These are phyloP conservation scores for Netelia virgata DNA, from an alignment of 2,888 invertebrate species.

Conservation along the genomic window DNA sequence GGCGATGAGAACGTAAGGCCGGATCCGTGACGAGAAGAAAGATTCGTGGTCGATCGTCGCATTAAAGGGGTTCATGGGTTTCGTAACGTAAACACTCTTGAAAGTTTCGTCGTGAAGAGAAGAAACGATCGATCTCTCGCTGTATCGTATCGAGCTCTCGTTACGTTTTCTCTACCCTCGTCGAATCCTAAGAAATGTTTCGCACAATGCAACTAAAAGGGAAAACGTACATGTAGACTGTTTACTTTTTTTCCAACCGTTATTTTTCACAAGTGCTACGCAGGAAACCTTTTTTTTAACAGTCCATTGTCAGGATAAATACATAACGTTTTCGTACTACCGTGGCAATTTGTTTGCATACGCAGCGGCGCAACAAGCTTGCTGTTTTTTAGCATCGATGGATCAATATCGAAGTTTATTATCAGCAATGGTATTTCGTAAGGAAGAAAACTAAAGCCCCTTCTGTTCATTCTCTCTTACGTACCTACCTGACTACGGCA, in stretches of 20 bases:
- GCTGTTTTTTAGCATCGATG: background rate
- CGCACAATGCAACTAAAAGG: slow-evolving; percentile 5
- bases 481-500: too few relatives aligned
- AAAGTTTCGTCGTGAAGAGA: too few relatives aligned
- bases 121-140: too few relatives aligned
- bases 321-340: background rate
- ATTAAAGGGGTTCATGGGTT: too few relatives aligned
- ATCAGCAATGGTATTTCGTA: too few relatives aligned
- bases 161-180: slow-evolving; percentile 11
- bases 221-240: slow-evolving; percentile 4
- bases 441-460: too few relatives aligned
- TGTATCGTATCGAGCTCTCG: too few relatives aligned
- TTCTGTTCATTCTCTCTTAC: too few relatives aligned
- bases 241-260: slow-evolving; percentile 3
- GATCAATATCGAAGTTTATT: background rate
- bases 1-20: too few relatives aligned
- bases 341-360: background rate
- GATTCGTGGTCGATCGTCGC: too few relatives aligned
- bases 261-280: background rate
- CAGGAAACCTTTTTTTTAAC: background rate
- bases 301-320: background rate
- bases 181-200: slow-evolving; percentile 48
- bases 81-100: too few relatives aligned
- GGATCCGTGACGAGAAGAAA: too few relatives aligned
- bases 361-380: background rate